Base-by-base conservation (phyloP, 2,888 invertebrate species). In the Lacanobia wlatinum region DNA sequence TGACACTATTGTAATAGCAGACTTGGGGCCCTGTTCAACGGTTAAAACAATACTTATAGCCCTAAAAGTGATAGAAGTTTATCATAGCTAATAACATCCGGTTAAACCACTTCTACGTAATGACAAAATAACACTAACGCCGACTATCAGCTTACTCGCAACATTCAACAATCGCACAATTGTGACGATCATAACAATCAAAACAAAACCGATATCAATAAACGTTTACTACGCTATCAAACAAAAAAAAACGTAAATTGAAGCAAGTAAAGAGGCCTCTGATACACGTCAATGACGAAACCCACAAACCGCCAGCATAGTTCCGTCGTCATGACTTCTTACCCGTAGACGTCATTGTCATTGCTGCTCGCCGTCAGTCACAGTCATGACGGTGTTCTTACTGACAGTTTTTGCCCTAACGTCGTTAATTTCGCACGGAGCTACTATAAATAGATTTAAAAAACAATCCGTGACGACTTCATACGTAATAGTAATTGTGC, bases 381-480 rank as follows among this genome's bases (percentile, higher is more conserved):
- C 4, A 2, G 10, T 28, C 21, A 12, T 65, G 69, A 68, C 77
- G 59, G 9, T 18, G 52, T 9, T n/a, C 7, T 1, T 70, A 40
- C 48, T n/a, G 9, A 7, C 16, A 40, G 59, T 59, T 69, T 60
- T 69, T 60, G 21, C 78, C 70, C 40, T 14, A 52, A 28, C 38
- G n/a, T 40, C 16, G 50, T 34, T 43, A 53, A 53, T 60, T 69
- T 77, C 70, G 77, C 77, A 69, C 46, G 59, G 14, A 34, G 18
- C 23, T 77, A 21, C 70, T 74, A 59, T 77, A 77, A 59, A 77
- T 77, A 74, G 40, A 16, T 14, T 18, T 16, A 0, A 14, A 34
- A 56, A 48, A 43, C 7, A 62, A 18, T n/a, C 21, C 18, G 28
- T 59, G 77, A 68, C 77, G 77, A 16, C 16, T 52, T 28, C 38